Evolutionary conservation across 2,888 invertebrate species (phyloP).

Genomic region (Eupeodes luniger): DNA sequence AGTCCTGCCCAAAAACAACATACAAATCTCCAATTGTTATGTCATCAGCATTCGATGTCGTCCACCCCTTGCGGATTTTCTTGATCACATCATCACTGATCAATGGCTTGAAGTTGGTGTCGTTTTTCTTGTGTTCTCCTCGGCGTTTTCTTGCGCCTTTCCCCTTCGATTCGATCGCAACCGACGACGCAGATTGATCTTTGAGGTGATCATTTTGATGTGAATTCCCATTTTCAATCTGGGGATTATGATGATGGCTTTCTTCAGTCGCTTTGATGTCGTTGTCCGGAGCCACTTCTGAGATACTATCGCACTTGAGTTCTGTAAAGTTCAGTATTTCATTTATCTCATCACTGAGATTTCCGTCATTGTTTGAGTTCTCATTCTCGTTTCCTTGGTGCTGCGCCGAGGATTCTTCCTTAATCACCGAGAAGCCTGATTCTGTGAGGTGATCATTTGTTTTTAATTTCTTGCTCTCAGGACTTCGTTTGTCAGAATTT

Average conservation of each 20-base stretch:
- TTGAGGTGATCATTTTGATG: conserved; percentile 35
- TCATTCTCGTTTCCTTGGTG: conserved; percentile 59
- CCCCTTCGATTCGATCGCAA: conserved; percentile 48
- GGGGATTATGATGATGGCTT: conserved; percentile 12
- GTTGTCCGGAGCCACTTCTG: conserved; percentile 44
- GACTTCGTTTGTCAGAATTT: conserved; percentile 85
- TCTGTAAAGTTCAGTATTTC: conserved; percentile 55
- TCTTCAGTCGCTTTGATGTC: conserved; percentile 39
- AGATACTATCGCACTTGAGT: conserved; percentile 43
- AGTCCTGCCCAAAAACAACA: conserved; percentile 90
- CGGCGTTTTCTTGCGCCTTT: conserved; percentile 45
- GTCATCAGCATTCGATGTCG: conserved; percentile 89
- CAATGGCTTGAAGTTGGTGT: conserved; percentile 81
- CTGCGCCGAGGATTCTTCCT: conserved; percentile 40
- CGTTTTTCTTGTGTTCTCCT: conserved; percentile 61
- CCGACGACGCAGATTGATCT: conserved; percentile 14
- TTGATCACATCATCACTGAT: conserved; percentile 83
- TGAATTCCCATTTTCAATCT: conserved; percentile 48
- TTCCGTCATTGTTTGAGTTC: conserved; percentile 60
- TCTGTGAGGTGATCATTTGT: conserved; percentile 51
- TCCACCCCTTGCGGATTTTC: conserved; percentile 89
- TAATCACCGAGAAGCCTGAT: conserved; percentile 38
- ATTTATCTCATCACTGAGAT: conserved; percentile 60
- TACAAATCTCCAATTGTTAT: conserved; percentile 95
- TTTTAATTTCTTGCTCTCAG: conserved; percentile 85